These are phyloP conservation scores for Phengaris arion DNA, from an alignment of 2,888 invertebrate genomes.

Conservation along the genomic window DNA sequence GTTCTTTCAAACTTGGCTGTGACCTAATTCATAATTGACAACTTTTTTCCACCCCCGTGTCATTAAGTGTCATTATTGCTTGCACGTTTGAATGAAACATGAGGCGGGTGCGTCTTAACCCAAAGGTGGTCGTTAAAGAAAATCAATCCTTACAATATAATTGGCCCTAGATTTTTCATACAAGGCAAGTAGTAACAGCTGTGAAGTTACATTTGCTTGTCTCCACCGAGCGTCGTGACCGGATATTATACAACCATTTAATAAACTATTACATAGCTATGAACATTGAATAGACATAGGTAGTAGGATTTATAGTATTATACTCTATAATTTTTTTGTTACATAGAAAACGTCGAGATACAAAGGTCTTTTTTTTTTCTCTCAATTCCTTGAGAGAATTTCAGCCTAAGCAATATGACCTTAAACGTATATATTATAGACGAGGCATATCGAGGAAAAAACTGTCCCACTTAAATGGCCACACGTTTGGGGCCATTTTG, in stretches of 20 bases:
- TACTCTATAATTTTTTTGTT: no score
- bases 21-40: slow-evolving; percentile 41
- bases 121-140: slow-evolving; percentile 57
- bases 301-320: neutral
- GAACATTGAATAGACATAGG: neutral
- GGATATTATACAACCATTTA: neutral
- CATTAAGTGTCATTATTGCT: slow-evolving; percentile 63
- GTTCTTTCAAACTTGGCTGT: slow-evolving; percentile 31
- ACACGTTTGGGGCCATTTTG: no score
- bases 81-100: slow-evolving; percentile 63
- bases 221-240: neutral
- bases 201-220: slow-evolving; percentile 20
- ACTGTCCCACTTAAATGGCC: no score
- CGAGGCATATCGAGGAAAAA: no score
- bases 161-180: slow-evolving; percentile 42
- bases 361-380: no score
- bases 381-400: no score
- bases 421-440: no score
- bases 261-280: neutral
- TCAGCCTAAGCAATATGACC: no score
- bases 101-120: slow-evolving; percentile 59
- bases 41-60: slow-evolving; percentile 40
- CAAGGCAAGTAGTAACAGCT: neutral
- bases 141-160: slow-evolving; percentile 57
- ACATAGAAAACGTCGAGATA: no score